Conservation (phyloP, 2,888 invertebrate species). For the Prosopocoilus inquinatus region DNA sequence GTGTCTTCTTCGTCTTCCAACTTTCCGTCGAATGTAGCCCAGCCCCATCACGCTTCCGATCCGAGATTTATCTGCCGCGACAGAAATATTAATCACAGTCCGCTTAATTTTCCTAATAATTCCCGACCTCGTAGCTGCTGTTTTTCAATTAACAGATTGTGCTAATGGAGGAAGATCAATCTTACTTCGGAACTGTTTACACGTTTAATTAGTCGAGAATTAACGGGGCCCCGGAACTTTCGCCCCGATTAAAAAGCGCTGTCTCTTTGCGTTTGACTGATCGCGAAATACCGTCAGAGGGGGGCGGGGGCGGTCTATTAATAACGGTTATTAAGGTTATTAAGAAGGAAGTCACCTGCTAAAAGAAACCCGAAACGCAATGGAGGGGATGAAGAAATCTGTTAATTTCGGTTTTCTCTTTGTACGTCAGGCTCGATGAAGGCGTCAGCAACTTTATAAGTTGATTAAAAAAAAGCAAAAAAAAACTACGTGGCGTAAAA, state of each 20-base stretch:
- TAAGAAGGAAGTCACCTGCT: too few relatives aligned
- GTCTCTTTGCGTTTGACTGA: conserved; percentile 24
- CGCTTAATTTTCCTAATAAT: conserved; percentile 31
- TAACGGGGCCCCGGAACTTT: conserved; percentile 23
- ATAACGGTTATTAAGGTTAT: background rate
- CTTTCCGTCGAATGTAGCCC: too few relatives aligned
- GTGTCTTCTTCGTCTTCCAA: too few relatives aligned
- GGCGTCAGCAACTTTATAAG: too few relatives aligned
- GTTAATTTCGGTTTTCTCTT: too few relatives aligned
- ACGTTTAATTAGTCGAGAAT: conserved; percentile 33
- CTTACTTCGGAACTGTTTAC: conserved; percentile 31
- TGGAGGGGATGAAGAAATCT: too few relatives aligned
- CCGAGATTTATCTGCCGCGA: conserved; percentile 14
- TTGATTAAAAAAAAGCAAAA: too few relatives aligned
- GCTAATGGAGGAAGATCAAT: conserved; percentile 26
- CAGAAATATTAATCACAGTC: conserved; percentile 29
- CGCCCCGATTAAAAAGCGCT: conserved; percentile 27
- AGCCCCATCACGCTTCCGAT: too few relatives aligned
- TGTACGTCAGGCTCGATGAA: too few relatives aligned
- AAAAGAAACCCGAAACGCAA: too few relatives aligned
- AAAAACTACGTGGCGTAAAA: too few relatives aligned
- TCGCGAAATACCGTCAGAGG: conserved; percentile 5
- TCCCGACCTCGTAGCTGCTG: conserved; percentile 25
- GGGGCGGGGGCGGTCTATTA: background rate
- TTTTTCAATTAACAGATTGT: conserved; percentile 29